Evolutionary conservation across 2,113 vertebrate species (phyloP), one percentile per base, ranked within the genome.

Genomic region (Passer montanus): DNA sequence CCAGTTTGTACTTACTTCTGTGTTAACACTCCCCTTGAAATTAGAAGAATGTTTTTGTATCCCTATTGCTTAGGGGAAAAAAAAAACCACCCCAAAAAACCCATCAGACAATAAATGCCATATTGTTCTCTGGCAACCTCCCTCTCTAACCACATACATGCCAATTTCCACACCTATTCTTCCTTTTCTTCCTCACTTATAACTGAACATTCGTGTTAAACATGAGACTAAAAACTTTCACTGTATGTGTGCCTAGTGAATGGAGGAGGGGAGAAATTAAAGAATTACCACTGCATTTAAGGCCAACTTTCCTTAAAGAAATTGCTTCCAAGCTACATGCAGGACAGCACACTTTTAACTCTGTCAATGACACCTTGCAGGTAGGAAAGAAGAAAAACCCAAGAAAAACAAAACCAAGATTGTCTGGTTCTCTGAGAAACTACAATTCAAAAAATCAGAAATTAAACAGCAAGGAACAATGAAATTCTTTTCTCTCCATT

Each of bases 261-360:
- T 4, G 6, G 11, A 9, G 4, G 7, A 4, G 3, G 15, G 11
- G 6, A 3, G 9, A 11, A 28, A 35, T 44, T 43, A 18, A 39
- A 41, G 27, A n/a, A 9, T 59, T 46, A 26, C 6, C 21, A 58
- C 8, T 5, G 22, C n/a, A 53, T 1, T 1, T 5, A 78, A 85
- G 17, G 43, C 26, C 19, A 85, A 41, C 31, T n/a, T 62, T 63
- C 47, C 23, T 82, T 41, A 79, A 67, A 75, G 46, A 70, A 82
- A 58, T 2, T 62, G 15, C 10, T 28, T 60, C n/a, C 19, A 12
- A 53, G n/a, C 39, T 90, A 28, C 37, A 87, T 8, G 12, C 19
- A 76, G 44, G 37, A 35, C 43, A 26, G 22, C 13, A 52, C n/a
- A 58, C 37, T n/a, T 80, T 67, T 60, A 77, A 52, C 50, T 77